Conservation (phyloP, 2,888 invertebrate species). For the Thumatha senex region DNA sequence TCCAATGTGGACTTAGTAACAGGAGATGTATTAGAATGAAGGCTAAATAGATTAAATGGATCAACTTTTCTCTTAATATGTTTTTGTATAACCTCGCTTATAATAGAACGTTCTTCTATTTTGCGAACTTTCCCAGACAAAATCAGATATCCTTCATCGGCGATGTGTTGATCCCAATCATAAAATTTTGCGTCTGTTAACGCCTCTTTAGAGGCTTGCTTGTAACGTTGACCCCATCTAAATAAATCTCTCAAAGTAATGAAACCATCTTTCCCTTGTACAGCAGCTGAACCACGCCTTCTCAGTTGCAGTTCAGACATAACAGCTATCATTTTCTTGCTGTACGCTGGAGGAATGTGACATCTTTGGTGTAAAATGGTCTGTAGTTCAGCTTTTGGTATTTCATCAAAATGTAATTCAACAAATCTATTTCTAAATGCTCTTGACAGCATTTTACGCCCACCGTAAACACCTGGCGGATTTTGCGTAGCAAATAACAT, state of each 20-base stretch:
- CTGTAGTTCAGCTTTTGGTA: slow-evolving; percentile 94
- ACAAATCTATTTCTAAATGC: slow-evolving; percentile 99
- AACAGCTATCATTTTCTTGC: slow-evolving; percentile 94
- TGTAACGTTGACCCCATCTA: slow-evolving; percentile 98
- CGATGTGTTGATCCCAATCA: slow-evolving; percentile 98
- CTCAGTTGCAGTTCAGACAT: slow-evolving; percentile 95
- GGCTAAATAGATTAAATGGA: slow-evolving; percentile 88
- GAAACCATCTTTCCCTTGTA: slow-evolving; percentile 95
- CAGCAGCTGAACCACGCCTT: slow-evolving; percentile 93
- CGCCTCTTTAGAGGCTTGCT: slow-evolving; percentile 85
- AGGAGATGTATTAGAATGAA: slow-evolving; percentile 87
- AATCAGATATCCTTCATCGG: slow-evolving; percentile 97
- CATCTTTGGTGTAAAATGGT: slow-evolving; percentile 95
- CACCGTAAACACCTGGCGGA: slow-evolving; percentile 98
- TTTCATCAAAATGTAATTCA: slow-evolving; percentile 97
- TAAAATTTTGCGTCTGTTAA: slow-evolving; percentile 86
- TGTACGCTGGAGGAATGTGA: slow-evolving; percentile 92
- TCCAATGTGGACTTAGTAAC: slow-evolving; percentile 90
- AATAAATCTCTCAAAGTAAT: slow-evolving; percentile 98
- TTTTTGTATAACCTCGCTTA: slow-evolving; percentile 90
- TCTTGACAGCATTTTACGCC: slow-evolving; percentile 96
- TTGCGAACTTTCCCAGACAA: slow-evolving; percentile 96
- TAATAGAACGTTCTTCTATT: slow-evolving; percentile 90
- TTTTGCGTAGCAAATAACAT: slow-evolving; percentile 99
- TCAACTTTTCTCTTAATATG: slow-evolving; percentile 90